These are phyloP conservation scores for Drosophila obscura DNA, from an alignment of 1,140 invertebrate species.

Conservation along the genomic window DNA sequence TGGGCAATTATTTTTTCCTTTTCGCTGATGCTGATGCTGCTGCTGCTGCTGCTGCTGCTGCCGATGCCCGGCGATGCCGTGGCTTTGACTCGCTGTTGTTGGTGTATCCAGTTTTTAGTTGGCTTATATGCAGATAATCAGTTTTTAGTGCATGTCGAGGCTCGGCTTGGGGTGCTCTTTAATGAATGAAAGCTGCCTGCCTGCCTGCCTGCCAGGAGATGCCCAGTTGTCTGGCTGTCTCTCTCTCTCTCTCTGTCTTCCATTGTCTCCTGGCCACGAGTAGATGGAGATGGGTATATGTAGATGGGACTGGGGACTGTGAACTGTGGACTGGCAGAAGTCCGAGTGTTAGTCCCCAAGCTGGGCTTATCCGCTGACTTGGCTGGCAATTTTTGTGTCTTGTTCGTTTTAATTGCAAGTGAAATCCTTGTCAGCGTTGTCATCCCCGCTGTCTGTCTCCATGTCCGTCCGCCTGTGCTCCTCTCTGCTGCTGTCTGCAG, in stretches of 20 bases:
- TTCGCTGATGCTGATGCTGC: constrained; percentile 23
- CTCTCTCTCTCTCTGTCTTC: constrained; percentile 19
- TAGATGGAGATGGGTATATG: constrained; percentile 6
- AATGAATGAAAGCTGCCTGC: constrained; percentile 73
- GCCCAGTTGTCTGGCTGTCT: not conserved
- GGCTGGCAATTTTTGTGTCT: constrained; percentile 70
- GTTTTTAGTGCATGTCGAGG: constrained; percentile 73
- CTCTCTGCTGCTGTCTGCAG: constrained; percentile 44
- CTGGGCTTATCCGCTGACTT: constrained; percentile 13
- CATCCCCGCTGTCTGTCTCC: constrained; percentile 29
- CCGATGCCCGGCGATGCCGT: not conserved
- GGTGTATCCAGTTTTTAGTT: constrained; percentile 71
- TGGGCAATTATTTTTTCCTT: constrained; percentile 78
- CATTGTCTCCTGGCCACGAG: constrained; percentile 18
- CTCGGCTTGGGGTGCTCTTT: constrained; percentile 71
- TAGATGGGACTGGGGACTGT: constrained; percentile 1
- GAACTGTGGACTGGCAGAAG: no score
- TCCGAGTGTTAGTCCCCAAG: no score
- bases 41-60: not conserved
- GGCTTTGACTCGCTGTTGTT: not conserved
- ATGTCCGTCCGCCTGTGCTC: constrained; percentile 13
- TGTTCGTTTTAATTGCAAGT: constrained; percentile 82
- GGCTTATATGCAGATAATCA: constrained; percentile 79
- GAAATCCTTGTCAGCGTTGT: constrained; percentile 76
- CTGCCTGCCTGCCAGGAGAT: constrained; percentile 16